These are phyloP conservation scores for Brachionus sp. DNA, from an alignment of 1,140 invertebrate species.

Conservation along the genomic window DNA sequence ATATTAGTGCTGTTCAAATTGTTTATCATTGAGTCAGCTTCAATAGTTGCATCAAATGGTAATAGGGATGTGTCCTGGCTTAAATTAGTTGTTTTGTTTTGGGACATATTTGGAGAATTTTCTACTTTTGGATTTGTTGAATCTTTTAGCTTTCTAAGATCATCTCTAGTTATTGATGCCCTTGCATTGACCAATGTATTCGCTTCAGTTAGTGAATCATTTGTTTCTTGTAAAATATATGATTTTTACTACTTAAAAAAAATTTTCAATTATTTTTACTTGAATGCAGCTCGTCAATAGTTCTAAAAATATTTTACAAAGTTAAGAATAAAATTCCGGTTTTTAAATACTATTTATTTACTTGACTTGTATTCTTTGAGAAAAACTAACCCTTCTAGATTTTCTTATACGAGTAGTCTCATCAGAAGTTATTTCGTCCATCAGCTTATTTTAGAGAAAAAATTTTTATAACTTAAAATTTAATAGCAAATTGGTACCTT, in stretches of 20 bases:
- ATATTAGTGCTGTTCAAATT: not conserved
- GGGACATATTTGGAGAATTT: not conserved
- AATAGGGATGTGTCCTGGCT: not conserved
- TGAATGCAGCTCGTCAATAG: not conserved
- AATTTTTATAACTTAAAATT: not conserved
- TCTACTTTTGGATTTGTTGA: not conserved
- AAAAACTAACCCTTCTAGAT: conserved; percentile 4
- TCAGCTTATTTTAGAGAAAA: not conserved
- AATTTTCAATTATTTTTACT: not conserved
- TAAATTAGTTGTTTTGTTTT: not conserved
- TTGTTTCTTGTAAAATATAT: not conserved
- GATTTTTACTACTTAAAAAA: not conserved
- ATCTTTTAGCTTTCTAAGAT: conserved; percentile 17
- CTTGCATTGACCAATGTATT: not conserved
- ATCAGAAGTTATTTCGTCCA: not conserved
- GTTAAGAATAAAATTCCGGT: not conserved
- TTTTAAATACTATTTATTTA: not conserved
- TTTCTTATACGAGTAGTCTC: conserved; percentile 5
- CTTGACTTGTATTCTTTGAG: conserved; percentile 3
- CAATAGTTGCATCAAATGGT: not conserved
- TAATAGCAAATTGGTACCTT: not conserved
- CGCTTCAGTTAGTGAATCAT: conserved; percentile 8
- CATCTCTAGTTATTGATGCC: not conserved
- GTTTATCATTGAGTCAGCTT: not conserved
- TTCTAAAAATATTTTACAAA: not conserved